phyloP scores from a whole-genome alignment of 2,797 vertebrate genomes.

The Gila robusta region DNA sequence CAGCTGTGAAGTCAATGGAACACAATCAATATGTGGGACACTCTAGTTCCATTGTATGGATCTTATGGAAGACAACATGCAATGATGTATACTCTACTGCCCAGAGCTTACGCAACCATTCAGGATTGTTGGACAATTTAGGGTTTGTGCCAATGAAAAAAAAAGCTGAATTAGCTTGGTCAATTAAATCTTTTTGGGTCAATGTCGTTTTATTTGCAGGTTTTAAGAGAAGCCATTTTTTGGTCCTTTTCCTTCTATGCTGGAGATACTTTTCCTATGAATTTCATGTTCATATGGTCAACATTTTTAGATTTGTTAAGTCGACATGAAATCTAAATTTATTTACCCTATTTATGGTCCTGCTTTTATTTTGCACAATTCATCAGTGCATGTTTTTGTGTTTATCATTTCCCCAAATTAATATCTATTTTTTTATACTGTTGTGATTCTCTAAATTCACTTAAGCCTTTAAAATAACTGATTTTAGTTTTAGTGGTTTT shows the following conservation, averaged over 20 bases:
- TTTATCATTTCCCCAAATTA: background rate
- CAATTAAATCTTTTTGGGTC: background rate
- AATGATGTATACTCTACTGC: background rate
- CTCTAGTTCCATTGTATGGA: constrained; percentile 14
- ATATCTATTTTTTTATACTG: background rate
- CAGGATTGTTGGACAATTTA: background rate
- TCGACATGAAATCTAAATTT: background rate
- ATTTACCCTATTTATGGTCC: background rate
- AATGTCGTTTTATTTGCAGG: background rate
- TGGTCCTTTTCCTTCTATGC: background rate
- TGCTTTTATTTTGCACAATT: background rate
- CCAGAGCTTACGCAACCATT: background rate
- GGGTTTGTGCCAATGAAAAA: background rate
- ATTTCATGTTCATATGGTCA: background rate
- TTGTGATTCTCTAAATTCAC: background rate
- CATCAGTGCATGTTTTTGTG: background rate
- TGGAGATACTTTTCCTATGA: background rate
- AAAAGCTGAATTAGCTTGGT: constrained; percentile 1
- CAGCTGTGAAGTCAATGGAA: constrained; percentile 28
- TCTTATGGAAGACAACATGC: constrained; percentile 28
- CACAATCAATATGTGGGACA: constrained; percentile 45
- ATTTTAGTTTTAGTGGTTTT: background rate
- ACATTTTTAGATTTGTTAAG: background rate
- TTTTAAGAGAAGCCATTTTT: background rate
- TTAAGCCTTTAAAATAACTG: background rate